Conservation (phyloP, 2,113 vertebrate genomes). For the Crotalus tigris region DNA sequence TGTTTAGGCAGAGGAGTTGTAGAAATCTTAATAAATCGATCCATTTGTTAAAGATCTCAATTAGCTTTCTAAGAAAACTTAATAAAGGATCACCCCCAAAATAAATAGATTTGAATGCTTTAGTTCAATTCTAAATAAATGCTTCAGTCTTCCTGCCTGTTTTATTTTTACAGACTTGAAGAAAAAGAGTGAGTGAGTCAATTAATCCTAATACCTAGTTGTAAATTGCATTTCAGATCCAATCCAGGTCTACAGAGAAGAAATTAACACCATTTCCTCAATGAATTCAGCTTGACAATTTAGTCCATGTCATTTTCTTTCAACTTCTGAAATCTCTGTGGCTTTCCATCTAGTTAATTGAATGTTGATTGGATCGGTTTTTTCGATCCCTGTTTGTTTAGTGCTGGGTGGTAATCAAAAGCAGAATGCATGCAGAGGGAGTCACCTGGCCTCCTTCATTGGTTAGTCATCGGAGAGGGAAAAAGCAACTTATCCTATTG, state of each 20-base stretch:
- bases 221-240: conserved; percentile 50
- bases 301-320: conserved; percentile 52
- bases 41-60: not conserved
- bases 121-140: conserved; percentile 38
- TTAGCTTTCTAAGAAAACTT: not conserved
- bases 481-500: not conserved
- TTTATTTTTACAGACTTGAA: conserved; percentile 31
- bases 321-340: conserved; percentile 46
- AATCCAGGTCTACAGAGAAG: conserved; percentile 36
- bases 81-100: not conserved
- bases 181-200: conserved; percentile 36
- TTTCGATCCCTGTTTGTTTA: conserved; percentile 43
- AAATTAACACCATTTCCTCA: not conserved
- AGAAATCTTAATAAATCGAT: not conserved
- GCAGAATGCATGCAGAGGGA: not conserved
- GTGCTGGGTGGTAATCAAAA: conserved; percentile 15
- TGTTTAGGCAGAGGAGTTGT: not conserved
- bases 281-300: conserved; percentile 45
- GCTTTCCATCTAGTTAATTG: conserved; percentile 36
- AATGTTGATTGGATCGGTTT: conserved; percentile 47
- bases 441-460: not conserved
- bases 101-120: conserved; percentile 17
- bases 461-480: not conserved
- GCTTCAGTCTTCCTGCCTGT: conserved; percentile 23
- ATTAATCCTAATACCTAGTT: conserved; percentile 53